These are phyloP conservation scores for Heliconius eleuchia DNA, from an alignment of 1,140 invertebrate genomes.

Conservation along the genomic window DNA sequence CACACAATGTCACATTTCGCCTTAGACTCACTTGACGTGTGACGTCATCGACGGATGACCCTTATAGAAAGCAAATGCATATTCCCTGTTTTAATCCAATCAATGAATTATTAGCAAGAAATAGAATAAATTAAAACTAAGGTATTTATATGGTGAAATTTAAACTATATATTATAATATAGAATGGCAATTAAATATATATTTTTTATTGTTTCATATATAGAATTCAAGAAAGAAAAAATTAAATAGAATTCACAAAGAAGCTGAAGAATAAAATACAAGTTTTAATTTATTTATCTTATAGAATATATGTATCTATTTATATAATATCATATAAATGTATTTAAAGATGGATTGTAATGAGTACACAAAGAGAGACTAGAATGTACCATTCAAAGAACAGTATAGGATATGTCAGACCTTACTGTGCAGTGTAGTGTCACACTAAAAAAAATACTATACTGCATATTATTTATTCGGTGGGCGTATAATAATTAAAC, in stretches of 20 bases:
- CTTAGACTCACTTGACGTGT: no score
- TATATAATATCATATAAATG: neutral
- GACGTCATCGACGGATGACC: no score
- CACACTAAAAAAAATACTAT: constrained; percentile 36
- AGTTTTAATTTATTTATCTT: neutral
- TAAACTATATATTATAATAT: neutral
- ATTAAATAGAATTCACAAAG: neutral
- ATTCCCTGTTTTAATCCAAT: constrained; percentile 47
- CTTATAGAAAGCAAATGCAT: constrained; percentile 53
- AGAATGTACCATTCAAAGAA: constrained; percentile 50
- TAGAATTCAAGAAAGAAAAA: neutral
- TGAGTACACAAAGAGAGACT: constrained; percentile 47
- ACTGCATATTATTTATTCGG: neutral
- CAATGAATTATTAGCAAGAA: neutral
- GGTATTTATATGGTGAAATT: neutral
- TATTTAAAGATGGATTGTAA: constrained; percentile 19
- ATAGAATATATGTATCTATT: neutral
- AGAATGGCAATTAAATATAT: no score
- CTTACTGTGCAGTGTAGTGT: constrained; percentile 36
- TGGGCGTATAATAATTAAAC: neutral
- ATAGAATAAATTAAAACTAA: neutral
- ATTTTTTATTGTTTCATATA: neutral
- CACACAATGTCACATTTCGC: no score
- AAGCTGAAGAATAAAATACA: neutral
- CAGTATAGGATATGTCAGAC: constrained; percentile 50